Percentiles rank a stretch among this genome's conserved stretches.
Evolutionary conservation across 2,113 vertebrate species (phyloP).

Genomic region (Pygoscelis adeliae): DNA sequence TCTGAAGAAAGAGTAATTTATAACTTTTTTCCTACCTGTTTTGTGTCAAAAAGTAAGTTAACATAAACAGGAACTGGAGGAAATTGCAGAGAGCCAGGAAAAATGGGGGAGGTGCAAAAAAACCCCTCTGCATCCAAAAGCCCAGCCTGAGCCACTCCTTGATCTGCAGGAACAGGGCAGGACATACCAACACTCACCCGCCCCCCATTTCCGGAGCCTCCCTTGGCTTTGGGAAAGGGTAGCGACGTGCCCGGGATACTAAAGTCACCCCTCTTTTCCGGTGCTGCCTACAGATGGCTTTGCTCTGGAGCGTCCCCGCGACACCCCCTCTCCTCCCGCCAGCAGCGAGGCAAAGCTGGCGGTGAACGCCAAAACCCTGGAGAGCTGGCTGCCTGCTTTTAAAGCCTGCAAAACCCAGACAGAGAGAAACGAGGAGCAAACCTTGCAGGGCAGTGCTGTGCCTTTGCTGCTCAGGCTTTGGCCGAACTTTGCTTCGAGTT

Average conservation of each 20-base stretch:
- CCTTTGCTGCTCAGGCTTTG: neutral
- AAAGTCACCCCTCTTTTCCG: neutral
- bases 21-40: neutral
- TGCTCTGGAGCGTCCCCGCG: neutral
- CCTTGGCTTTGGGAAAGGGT: neutral
- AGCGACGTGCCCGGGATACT: rapidly evolving
- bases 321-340: neutral
- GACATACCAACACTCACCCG: rapidly evolving
- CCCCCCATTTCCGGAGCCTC: neutral
- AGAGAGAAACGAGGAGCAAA: neutral
- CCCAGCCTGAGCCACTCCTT: neutral
- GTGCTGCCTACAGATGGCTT: rapidly evolving
- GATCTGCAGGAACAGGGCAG: neutral
- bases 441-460: neutral
- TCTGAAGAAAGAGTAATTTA: neutral
- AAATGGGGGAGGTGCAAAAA: neutral
- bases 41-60: neutral
- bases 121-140: neutral
- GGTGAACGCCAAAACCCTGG: rapidly evolving
- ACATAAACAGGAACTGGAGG: neutral
- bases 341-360: neutral
- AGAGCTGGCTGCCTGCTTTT: neutral
- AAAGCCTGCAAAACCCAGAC: neutral
- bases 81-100: neutral
- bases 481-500: rapidly evolving